Conservation (phyloP, 2,113 vertebrate genomes). For the Loxodonta africana region DNA sequence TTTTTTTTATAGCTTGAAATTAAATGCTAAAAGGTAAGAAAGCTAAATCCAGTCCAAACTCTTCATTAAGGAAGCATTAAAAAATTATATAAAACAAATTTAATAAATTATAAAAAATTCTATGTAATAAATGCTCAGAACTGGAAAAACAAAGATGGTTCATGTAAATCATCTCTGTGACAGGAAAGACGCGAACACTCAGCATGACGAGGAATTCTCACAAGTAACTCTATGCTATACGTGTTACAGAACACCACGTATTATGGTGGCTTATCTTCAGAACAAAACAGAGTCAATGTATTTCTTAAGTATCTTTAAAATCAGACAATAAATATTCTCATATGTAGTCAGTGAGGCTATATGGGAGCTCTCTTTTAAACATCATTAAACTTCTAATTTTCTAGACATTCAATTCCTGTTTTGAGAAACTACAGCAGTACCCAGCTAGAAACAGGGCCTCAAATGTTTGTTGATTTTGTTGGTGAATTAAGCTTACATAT, state of each 20-base stretch:
- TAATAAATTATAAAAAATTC: neutral
- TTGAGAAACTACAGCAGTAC: neutral
- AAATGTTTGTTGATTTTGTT: constrained; percentile 20
- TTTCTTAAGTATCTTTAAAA: constrained; percentile 39
- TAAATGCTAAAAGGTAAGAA: constrained; percentile 50
- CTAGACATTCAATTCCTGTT: neutral
- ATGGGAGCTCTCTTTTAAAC: neutral
- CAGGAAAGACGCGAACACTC: constrained; percentile 31
- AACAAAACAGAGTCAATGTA: neutral
- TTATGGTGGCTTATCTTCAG: neutral
- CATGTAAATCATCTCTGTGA: neutral
- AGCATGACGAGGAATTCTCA: neutral
- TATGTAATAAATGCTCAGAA: constrained; percentile 15
- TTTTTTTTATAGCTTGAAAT: neutral
- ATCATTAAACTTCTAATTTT: constrained; percentile 34
- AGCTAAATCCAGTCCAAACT: constrained; percentile 23
- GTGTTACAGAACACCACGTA: neutral
- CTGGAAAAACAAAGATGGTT: neutral
- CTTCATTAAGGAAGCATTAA: constrained; percentile 52
- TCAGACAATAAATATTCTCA: neutral
- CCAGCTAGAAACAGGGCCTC: neutral
- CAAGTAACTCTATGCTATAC: neutral
- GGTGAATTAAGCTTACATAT: neutral
- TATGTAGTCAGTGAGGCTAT: neutral
- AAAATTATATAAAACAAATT: neutral